These are phyloP conservation scores for Drosophila ercepeae DNA, from an alignment of 1,140 invertebrate species.

Conservation along the genomic window DNA sequence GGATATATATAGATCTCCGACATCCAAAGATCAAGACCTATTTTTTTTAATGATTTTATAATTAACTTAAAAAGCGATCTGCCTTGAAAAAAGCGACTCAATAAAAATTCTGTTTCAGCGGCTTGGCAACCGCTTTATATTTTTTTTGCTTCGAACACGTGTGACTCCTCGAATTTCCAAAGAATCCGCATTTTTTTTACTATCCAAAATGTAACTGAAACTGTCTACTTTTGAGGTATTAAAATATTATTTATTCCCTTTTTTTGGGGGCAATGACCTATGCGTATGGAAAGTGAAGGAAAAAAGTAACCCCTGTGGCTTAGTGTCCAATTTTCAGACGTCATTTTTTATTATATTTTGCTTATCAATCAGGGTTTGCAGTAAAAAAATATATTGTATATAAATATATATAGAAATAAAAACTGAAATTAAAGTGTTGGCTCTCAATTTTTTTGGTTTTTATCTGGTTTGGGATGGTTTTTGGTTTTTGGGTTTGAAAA, in stretches of 20 bases:
- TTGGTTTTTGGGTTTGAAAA: too few species aligned
- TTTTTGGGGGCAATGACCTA: slow-evolving; percentile 44
- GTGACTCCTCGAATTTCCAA: slow-evolving; percentile 6
- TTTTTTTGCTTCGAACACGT: not conserved
- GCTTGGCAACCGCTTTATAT: not conserved
- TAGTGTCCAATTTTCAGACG: slow-evolving; percentile 37
- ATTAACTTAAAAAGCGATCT: not conserved
- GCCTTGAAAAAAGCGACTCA: too few species aligned
- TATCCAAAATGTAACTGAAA: slow-evolving; percentile 19
- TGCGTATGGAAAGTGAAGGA: slow-evolving; percentile 15
- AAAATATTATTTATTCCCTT: slow-evolving; percentile 28
- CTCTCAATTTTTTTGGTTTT: too few species aligned
- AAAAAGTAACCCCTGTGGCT: not conserved
- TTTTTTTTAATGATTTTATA: not conserved
- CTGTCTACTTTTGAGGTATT: slow-evolving; percentile 32
- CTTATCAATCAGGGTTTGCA: slow-evolving; percentile 19
- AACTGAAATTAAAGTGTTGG: too few species aligned
- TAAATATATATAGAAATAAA: too few species aligned
- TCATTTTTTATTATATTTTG: slow-evolving; percentile 45
- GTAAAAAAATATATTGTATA: too few species aligned
- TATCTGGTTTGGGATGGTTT: too few species aligned
- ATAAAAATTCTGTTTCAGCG: not conserved
- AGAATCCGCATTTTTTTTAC: slow-evolving; percentile 17
- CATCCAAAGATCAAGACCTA: not conserved
- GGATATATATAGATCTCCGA: too few species aligned